Conservation (phyloP, 1,140 invertebrate genomes). For the Diabrotica virgifera region DNA sequence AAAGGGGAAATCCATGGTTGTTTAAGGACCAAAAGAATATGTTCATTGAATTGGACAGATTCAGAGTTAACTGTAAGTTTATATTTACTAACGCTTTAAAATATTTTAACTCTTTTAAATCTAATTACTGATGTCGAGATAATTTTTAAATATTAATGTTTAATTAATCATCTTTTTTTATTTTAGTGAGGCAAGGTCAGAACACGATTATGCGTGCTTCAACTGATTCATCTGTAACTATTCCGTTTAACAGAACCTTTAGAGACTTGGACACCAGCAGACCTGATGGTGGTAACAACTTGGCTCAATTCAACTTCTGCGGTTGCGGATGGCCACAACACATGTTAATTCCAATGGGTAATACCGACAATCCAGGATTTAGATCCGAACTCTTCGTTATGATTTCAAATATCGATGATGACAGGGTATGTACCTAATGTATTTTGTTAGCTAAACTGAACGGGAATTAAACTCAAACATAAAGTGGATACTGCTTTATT, state of each 20-base stretch:
- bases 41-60: constrained; percentile 61
- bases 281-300: constrained; percentile 52
- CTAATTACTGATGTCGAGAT: too few species aligned
- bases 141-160: too few species aligned
- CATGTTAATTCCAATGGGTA: constrained; percentile 63
- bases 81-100: too few species aligned
- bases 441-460: too few species aligned
- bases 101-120: too few species aligned
- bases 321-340: constrained; percentile 87
- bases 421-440: too few species aligned
- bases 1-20: background rate
- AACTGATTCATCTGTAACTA: constrained; percentile 67
- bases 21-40: constrained; percentile 54
- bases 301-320: constrained; percentile 71
- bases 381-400: constrained; percentile 75
- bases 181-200: constrained; percentile 60
- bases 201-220: constrained; percentile 64
- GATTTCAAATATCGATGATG: constrained; percentile 71
- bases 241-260: constrained; percentile 70
- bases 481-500: too few species aligned
- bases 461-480: too few species aligned
- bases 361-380: constrained; percentile 57
- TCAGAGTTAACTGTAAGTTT: constrained; percentile 39
- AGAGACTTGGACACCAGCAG: constrained; percentile 57
- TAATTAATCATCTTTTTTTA: too few species aligned